These are phyloP conservation scores for Drosophila vallismaia DNA, from an alignment of 2,888 invertebrate genomes.

Conservation along the genomic window DNA sequence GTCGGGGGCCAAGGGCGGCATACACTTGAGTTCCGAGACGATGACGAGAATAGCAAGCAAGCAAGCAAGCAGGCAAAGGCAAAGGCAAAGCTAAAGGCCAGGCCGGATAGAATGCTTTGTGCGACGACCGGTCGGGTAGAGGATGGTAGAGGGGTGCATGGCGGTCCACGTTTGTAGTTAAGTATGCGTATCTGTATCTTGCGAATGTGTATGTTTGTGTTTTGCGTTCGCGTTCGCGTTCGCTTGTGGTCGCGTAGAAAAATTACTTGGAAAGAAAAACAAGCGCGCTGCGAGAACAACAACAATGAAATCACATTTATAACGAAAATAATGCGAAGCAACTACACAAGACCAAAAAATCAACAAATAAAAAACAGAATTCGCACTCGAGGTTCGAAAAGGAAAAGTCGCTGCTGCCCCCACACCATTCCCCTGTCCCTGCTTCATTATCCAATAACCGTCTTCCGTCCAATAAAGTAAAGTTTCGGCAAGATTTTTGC, in stretches of 20 bases:
- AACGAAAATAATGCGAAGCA: conserved; percentile 49
- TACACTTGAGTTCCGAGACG: conserved; percentile 70
- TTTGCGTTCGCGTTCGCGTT: not conserved
- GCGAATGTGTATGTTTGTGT: conserved; percentile 1
- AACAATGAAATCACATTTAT: conserved; percentile 76
- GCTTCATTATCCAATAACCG: not conserved
- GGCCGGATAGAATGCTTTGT: conserved; percentile 49
- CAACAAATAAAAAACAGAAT: conserved; percentile 17
- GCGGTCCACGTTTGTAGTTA: conserved; percentile 48
- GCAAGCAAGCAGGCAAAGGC: conserved; percentile 36
- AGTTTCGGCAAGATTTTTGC: conserved; percentile 39
- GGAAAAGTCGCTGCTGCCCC: not conserved
- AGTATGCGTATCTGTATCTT: conserved; percentile 18
- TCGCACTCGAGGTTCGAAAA: conserved; percentile 23
- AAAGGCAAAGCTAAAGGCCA: conserved; percentile 23
- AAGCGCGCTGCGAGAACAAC: conserved; percentile 60
- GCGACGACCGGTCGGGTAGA: conserved; percentile 2
- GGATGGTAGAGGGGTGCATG: conserved; percentile 6
- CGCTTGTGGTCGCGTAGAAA: conserved; percentile 61
- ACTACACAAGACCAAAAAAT: conserved; percentile 16
- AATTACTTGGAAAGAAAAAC: conserved; percentile 70
- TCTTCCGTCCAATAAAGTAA: conserved; percentile 30
- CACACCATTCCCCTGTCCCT: conserved; percentile 2
- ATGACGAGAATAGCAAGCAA: conserved; percentile 76
- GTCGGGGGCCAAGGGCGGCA: conserved; percentile 15